A percentile compares a stretch with the other conserved stretches of the same genome.
Evolutionary conservation across 1,140 invertebrate genomes (phyloP).

Genomic region (Nylanderia fulva): DNA sequence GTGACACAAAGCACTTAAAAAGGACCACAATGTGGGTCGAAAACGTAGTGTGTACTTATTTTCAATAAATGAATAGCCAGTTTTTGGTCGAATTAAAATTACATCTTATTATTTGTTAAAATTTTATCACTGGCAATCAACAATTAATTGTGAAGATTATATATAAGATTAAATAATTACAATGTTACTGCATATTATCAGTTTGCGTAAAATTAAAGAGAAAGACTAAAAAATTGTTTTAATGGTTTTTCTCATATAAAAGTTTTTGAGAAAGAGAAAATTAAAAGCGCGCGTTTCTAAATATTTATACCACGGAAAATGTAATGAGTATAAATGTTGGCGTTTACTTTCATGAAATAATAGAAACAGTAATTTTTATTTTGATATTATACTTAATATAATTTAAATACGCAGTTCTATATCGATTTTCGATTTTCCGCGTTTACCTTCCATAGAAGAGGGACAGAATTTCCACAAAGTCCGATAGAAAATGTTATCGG

Average conservation of each 20-base stretch:
- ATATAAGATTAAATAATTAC: background rate
- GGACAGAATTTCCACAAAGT: background rate
- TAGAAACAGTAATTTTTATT: background rate
- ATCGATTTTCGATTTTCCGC: background rate
- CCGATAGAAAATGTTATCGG: slow-evolving; percentile 3
- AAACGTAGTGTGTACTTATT: no score
- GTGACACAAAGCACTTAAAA: no score
- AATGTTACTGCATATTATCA: background rate
- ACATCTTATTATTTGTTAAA: no score
- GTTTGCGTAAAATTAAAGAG: background rate
- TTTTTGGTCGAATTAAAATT: no score
- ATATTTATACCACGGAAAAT: background rate
- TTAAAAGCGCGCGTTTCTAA: background rate
- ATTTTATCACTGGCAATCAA: no score
- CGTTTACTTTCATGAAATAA: background rate
- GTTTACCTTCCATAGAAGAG: background rate
- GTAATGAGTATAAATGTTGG: no score
- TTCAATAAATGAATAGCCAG: no score
- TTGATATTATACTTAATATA: background rate
- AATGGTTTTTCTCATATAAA: background rate
- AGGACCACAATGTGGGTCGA: no score
- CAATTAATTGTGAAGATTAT: no score
- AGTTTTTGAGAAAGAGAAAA: background rate
- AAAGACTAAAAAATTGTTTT: background rate
- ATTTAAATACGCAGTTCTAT: background rate